Evolutionary conservation across 53 echinoderm and acorn worm species (phyloP), one percentile per base, ranked within the genome.

Genomic region (Temnopleurus reevesii): DNA sequence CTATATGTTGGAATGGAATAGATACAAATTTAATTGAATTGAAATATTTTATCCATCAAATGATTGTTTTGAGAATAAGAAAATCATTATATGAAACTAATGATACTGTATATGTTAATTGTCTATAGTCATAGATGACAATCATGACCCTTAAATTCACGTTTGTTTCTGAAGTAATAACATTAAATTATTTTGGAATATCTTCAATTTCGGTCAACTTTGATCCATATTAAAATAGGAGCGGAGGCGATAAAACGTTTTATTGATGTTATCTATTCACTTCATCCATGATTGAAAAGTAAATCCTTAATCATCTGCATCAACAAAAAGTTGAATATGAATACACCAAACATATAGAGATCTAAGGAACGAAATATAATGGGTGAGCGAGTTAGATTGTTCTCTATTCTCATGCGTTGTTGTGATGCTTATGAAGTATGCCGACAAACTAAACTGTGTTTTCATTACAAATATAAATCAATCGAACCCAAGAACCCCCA

Each of bases 401-500:
- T 36, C 43, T 71, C 71, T 12, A 38, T 71, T 71, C 71, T 71
- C 41, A 71, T 43, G 71, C 41, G 19, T 71, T 43, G 43, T 71
- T 43, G 19, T 41, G 41, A 9, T 41, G 46, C 46, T 49, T 79
- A 28, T 79, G 79, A 79, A 15, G 47, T 26, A 47, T 79, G 79
- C 79, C 79, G 79, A 79, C 79, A 79, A 25, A 79, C 79, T 46
- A 49, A 79, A 29, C 79, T 47, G 5, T 79, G 79, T 79, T 79
- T 79, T 79, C 79, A 47, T 49, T 47, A 79, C 79, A 79, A 79
- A 79, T 79, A 79, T 79, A 34, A 46, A 47, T 28, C 79, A 79
- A 49, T 49, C 1, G 28, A 28, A 47, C 28, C 45, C 79, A 79
- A 79, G 79, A 47, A 47, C 79, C 79, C 41, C 26, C 43, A 49